These are phyloP conservation scores for Ichneumoninae sp. DNA, from an alignment of 2,888 invertebrate species.

Conservation along the genomic window DNA sequence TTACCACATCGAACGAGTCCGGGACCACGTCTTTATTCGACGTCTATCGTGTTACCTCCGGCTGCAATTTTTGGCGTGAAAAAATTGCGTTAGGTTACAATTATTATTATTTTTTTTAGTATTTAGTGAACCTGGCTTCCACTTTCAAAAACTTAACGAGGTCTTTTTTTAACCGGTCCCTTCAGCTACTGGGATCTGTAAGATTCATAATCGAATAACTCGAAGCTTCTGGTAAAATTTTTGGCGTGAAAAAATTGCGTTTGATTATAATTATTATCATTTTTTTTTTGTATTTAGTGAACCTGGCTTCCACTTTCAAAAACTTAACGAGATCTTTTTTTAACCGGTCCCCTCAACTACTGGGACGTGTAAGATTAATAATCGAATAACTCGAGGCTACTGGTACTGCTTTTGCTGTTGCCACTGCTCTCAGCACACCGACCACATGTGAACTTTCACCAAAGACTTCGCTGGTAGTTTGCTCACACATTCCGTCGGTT, in stretches of 20 bases:
- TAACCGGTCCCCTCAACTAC: too few relatives aligned
- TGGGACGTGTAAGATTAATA: constrained; percentile 2
- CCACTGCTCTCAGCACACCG: constrained; percentile 26
- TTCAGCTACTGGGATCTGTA: neutral
- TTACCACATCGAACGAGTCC: constrained; percentile 64
- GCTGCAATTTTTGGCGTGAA: neutral
- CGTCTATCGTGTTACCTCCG: neutral
- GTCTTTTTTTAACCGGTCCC: neutral
- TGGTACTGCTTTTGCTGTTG: constrained; percentile 35
- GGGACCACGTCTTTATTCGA: constrained; percentile 18
- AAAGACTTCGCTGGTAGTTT: constrained; percentile 51
- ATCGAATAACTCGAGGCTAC: constrained; percentile 18
- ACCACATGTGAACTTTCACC: constrained; percentile 78
- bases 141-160: constrained; percentile 3
- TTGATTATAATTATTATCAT: too few relatives aligned
- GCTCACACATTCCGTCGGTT: constrained; percentile 65
- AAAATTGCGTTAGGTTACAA: neutral
- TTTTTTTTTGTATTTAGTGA: too few relatives aligned
- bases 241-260: too few relatives aligned
- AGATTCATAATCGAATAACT: constrained; percentile 20
- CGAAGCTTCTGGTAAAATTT: neutral
- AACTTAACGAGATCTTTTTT: neutral
- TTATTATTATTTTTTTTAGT: too few relatives aligned
- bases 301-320: neutral
- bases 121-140: too few relatives aligned